phyloP scores from a whole-genome alignment of 2,113 vertebrate genomes.

The Tachysurus vachellii region DNA sequence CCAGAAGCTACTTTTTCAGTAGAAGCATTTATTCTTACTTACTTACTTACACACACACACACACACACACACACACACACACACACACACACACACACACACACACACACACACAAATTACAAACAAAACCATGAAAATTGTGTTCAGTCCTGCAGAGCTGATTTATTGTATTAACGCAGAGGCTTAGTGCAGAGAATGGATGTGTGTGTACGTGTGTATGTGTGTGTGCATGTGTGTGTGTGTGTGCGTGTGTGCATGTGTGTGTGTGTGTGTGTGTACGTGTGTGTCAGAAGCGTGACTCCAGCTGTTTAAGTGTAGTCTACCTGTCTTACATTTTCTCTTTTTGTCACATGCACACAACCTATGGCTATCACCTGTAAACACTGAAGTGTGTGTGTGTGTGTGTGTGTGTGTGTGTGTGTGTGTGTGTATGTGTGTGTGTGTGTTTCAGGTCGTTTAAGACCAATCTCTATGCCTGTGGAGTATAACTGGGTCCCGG shows the following conservation, averaged over 20 bases:
- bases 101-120: background rate
- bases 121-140: background rate
- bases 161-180: background rate
- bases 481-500: conserved; percentile 89
- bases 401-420: background rate
- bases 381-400: background rate
- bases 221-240: background rate
- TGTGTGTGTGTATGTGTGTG: conserved; percentile 38
- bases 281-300: background rate
- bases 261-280: conserved; percentile 1
- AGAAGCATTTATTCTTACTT: too few species aligned
- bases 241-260: background rate
- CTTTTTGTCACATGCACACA: conserved; percentile 4
- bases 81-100: too few species aligned
- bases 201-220: too few species aligned
- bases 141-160: background rate
- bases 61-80: background rate
- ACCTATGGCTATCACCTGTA: background rate
- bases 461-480: conserved; percentile 97
- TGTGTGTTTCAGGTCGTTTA: conserved; percentile 82
- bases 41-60: too few species aligned
- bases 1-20: too few species aligned
- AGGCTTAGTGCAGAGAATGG: too few species aligned
- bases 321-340: background rate
- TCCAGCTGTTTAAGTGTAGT: conserved; percentile 8